Conservation (phyloP, 2,113 vertebrate species). For the Salvelinus sp. region DNA sequence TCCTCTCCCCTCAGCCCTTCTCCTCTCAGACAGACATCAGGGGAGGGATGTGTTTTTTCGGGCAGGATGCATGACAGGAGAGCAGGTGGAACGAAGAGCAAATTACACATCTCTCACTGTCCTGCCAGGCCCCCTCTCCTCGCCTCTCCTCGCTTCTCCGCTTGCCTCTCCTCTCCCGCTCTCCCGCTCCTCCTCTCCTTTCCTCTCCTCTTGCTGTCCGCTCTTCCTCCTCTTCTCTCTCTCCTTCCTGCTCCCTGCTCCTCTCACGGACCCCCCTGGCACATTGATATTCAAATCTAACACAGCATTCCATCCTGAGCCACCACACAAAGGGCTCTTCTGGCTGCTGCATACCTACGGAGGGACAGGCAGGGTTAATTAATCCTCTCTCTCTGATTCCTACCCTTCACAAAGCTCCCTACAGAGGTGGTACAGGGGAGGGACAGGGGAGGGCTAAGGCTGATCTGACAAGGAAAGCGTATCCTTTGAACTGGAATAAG, state of each 20-base stretch:
- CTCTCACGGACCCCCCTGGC: constrained; percentile 45
- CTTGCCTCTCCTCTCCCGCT: constrained; percentile 11
- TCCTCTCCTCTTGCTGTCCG: constrained; percentile 24
- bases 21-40: constrained; percentile 53
- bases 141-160: constrained; percentile 23
- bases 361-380: background rate
- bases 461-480: background rate
- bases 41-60: constrained; percentile 34
- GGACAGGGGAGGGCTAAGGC: background rate
- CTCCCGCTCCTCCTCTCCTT: constrained; percentile 3
- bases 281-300: constrained; percentile 76
- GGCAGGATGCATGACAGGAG: constrained; percentile 64
- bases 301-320: constrained; percentile 28
- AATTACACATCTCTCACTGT: constrained; percentile 66
- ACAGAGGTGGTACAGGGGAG: background rate
- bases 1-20: background rate
- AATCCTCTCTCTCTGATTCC: background rate
- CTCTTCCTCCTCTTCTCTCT: constrained; percentile 9
- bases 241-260: constrained; percentile 27
- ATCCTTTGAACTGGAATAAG: constrained; percentile 17
- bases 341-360: background rate
- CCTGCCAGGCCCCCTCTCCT: background rate
- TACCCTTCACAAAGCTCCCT: background rate
- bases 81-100: constrained; percentile 70
- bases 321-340: constrained; percentile 38